Evolutionary conservation across 2,797 vertebrate genomes (phyloP).

Genomic region (Numenius phaeopus): DNA sequence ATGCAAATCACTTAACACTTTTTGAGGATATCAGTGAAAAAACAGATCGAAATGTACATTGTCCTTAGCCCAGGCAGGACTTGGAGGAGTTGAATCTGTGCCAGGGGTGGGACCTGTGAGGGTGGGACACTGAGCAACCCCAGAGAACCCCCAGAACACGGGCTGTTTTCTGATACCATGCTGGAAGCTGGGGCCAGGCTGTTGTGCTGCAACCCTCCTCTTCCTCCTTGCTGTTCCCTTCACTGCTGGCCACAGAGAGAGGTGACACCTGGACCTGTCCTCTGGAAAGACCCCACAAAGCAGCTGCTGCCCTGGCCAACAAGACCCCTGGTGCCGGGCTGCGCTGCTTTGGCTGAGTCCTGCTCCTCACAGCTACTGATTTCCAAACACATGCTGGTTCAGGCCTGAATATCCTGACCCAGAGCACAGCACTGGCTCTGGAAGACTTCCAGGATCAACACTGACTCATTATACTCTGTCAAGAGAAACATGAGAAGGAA

Average conservation of each 20-base stretch:
- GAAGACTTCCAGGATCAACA: neutral
- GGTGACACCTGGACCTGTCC: fast-evolving
- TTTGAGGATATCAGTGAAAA: neutral
- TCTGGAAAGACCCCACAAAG: neutral
- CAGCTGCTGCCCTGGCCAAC: neutral
- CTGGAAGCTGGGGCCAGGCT: neutral
- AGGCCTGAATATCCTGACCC: neutral
- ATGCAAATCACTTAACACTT: neutral
- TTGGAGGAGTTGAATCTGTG: neutral
- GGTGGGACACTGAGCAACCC: neutral
- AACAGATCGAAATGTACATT: constrained; percentile 12
- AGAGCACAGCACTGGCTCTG: neutral
- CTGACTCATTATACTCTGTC: neutral
- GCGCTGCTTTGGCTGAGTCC: neutral
- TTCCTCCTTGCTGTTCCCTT: neutral
- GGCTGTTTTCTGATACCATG: neutral
- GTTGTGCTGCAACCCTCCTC: neutral
- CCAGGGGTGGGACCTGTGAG: neutral
- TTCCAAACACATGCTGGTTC: neutral
- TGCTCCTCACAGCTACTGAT: neutral
- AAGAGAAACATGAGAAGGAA: neutral
- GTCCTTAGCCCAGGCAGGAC: neutral
- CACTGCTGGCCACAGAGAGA: neutral
- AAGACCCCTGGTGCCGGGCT: fast-evolving
- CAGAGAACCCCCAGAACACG: fast-evolving